phyloP scores from a whole-genome alignment of 2,888 invertebrate genomes.

The Acrobeloides nanus region DNA sequence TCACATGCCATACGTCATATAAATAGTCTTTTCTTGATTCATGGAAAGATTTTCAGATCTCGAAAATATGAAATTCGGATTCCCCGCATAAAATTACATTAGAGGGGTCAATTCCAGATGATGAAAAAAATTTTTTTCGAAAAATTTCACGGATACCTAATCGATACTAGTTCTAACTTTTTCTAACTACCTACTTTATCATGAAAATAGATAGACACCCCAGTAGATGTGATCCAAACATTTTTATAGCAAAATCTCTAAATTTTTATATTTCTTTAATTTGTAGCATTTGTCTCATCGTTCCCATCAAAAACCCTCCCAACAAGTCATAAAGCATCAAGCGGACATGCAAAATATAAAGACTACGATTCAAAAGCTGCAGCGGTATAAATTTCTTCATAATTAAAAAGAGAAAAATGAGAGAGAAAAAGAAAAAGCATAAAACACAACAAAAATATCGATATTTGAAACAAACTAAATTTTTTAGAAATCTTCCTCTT shows the following conservation, averaged over 20 bases:
- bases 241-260: neutral
- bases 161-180: too few species aligned
- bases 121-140: slow-evolving; percentile 3
- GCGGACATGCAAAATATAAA: slow-evolving; percentile 3
- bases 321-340: neutral
- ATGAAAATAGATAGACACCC: too few species aligned
- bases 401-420: neutral
- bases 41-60: too few species aligned
- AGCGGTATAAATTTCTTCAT: slow-evolving; percentile 1
- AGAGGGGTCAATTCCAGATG: too few species aligned
- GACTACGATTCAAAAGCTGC: slow-evolving; percentile 6
- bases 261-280: slow-evolving; percentile 7
- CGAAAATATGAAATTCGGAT: too few species aligned
- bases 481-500: neutral
- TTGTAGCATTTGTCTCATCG: slow-evolving; percentile 2
- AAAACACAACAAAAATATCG: neutral
- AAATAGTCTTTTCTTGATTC: too few species aligned
- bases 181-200: too few species aligned
- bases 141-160: neutral
- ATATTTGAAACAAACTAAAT: slow-evolving; percentile 3
- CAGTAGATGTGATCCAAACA: too few species aligned
- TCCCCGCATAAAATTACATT: too few species aligned
- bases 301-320: slow-evolving; percentile 4
- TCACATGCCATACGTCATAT: too few species aligned
- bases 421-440: neutral